Evolutionary conservation across 2,113 vertebrate species (phyloP).

Genomic region (Oryzias celebensis): DNA sequence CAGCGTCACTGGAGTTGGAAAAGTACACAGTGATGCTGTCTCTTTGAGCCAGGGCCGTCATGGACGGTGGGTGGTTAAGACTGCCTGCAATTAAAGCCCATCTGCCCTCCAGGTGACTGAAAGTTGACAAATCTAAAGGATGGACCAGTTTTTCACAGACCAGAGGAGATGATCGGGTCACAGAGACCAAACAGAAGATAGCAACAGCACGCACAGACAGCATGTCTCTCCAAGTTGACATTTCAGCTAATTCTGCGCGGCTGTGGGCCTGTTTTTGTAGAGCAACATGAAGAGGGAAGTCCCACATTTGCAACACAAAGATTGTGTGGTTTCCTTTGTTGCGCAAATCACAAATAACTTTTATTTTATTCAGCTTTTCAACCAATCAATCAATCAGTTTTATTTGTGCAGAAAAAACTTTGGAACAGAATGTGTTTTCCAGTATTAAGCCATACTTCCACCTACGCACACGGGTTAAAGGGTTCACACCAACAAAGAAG

Average conservation of each 20-base stretch:
- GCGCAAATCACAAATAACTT: conserved; percentile 11
- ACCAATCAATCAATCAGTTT: no score
- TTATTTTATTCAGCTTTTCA: neutral
- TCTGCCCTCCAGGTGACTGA: conserved; percentile 23
- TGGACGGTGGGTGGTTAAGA: conserved; percentile 21
- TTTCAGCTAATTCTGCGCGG: neutral
- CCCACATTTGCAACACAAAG: conserved; percentile 28
- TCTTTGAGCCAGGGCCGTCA: conserved; percentile 35
- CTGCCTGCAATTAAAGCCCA: conserved; percentile 55
- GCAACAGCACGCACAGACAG: conserved; percentile 1
- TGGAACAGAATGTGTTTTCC: no score
- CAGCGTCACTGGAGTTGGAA: conserved; percentile 28
- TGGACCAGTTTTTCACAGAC: conserved; percentile 44
- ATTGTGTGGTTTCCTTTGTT: conserved; percentile 13
- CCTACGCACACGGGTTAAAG: no score
- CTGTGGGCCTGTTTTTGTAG: conserved; percentile 28
- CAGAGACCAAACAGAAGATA: conserved; percentile 23
- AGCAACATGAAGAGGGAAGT: neutral
- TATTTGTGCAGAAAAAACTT: no score
- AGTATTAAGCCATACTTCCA: no score
- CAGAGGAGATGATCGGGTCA: conserved; percentile 22
- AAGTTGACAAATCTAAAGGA: conserved; percentile 12
- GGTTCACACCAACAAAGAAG: no score
- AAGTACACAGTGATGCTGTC: conserved; percentile 55
- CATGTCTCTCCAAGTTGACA: conserved; percentile 15